A percentile compares a stretch with the other conserved stretches of the same genome.
phyloP scores from a whole-genome alignment of 1,140 invertebrate genomes.

The Cherax quadricarinatus region DNA sequence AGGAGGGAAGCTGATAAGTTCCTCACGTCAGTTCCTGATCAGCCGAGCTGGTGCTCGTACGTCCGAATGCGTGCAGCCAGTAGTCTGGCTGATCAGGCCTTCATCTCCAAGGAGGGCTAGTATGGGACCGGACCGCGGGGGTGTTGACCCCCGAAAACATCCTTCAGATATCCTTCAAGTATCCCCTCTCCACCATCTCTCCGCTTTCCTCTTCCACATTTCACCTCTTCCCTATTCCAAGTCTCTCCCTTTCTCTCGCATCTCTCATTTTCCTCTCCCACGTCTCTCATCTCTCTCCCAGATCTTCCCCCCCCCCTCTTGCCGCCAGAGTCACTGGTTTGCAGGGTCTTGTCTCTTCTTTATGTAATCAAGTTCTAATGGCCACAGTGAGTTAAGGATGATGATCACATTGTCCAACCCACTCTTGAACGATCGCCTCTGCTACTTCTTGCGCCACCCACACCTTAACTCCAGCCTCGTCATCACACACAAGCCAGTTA shows the following conservation, averaged over 20 bases:
- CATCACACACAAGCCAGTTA: not conserved
- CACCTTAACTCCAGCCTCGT: not conserved
- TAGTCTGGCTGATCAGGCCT: too few relatives aligned
- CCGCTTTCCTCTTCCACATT: not conserved
- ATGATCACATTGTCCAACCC: slow-evolving; percentile 44
- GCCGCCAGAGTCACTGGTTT: not conserved
- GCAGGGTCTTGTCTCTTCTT: slow-evolving; percentile 48
- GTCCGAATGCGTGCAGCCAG: too few relatives aligned
- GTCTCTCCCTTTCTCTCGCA: not conserved
- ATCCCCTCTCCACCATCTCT: not conserved
- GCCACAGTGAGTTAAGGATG: slow-evolving; percentile 42
- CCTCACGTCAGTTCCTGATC: too few relatives aligned
- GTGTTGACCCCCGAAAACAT: too few relatives aligned
- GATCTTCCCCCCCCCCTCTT: not conserved
- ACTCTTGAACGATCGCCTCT: slow-evolving; percentile 18
- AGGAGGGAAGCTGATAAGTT: too few relatives aligned
- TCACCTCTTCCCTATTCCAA: not conserved
- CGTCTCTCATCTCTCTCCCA: not conserved
- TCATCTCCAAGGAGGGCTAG: too few relatives aligned
- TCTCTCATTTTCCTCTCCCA: not conserved
- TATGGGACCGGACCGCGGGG: too few relatives aligned
- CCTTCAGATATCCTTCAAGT: too few relatives aligned
- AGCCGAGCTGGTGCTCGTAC: too few relatives aligned
- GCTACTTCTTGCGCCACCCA: not conserved
- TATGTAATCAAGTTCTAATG: slow-evolving; percentile 59